Evolutionary conservation across 2,797 vertebrate genomes (phyloP).

Genomic region (Adrianichthys oophorus): DNA sequence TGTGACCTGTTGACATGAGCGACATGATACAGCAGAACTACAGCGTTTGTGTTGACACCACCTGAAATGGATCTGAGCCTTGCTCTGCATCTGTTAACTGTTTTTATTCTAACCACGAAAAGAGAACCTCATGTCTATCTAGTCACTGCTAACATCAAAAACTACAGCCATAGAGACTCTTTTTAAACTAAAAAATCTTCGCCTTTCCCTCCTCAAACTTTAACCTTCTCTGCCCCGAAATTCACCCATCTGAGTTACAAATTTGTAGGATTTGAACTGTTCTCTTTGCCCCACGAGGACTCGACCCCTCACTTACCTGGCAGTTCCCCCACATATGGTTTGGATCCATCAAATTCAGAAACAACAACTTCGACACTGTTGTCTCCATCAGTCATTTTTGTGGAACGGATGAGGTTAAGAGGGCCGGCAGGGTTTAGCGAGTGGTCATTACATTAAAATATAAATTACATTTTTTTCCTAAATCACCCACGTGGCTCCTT

Average conservation of each 20-base stretch:
- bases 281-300: conserved; percentile 32
- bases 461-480: too few species aligned
- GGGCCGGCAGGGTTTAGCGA: too few species aligned
- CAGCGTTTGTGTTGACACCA: not conserved
- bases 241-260: conserved; percentile 41
- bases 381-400: conserved; percentile 6
- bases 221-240: conserved; percentile 19
- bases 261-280: conserved; percentile 23
- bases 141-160: conserved; percentile 6
- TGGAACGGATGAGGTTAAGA: conserved; percentile 5
- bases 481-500: too few species aligned
- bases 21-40: not conserved
- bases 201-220: conserved; percentile 22
- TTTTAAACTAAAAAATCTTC: conserved; percentile 4
- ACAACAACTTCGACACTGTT: conserved; percentile 10
- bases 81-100: conserved; percentile 8
- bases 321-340: conserved; percentile 61
- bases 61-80: too few species aligned
- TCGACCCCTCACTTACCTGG: conserved; percentile 45
- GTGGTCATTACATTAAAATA: too few species aligned
- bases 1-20: conserved; percentile 5
- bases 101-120: conserved; percentile 29
- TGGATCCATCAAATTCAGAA: conserved; percentile 40
- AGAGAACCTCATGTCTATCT: conserved; percentile 14
- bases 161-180: conserved; percentile 24